Evolutionary conservation across 2,888 invertebrate species (phyloP), one percentile per base, ranked within the genome.

Genomic region (Agrotis exclamationis): DNA sequence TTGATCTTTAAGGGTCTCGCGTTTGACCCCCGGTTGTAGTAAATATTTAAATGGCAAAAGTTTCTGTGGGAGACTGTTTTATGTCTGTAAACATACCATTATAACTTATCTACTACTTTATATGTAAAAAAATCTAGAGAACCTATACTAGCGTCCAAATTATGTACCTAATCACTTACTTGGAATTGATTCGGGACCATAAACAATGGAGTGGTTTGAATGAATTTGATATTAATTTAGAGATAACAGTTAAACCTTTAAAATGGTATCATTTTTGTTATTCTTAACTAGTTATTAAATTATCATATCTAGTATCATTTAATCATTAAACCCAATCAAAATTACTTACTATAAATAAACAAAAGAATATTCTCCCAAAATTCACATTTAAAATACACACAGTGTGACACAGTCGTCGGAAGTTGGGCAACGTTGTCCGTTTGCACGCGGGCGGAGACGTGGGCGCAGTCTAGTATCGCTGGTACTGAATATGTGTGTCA

Each of bases 391-490:
- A 56, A 67, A 24, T 67, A 67, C 59, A 56, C 18, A 54, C 14
- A 51, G 48, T 47, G 69, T 75, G 79, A 65, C 67, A 64, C 56
- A 44, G 50, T 47, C 39, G 59, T 68, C 56, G 75, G 78, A 74
- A 53, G 18, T 79, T 75, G 44, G 14, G 80, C 70, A 70, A 79
- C n/a, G 57, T 39, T 73, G 76, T 62, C 63, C 64, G 69, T 67
- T 72, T 47, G 44, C 2, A 69, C 68, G 81, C 71, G 79, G 83
- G 83, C 79, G 83, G 74, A 69, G 14, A 48, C 51, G 83, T 83
- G 81, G 83, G 83, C 74, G 81, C 4, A 0, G 5, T 28, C 20
- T 63, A 71, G 71, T 70, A 28, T 63, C 45, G 22, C 57, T 63
- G 45, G 2, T 24, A 66, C 4, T 56, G 59, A 28, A 69, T 53